Evolutionary conservation across 2,797 vertebrate genomes (phyloP).

Genomic region (Myiotriccus ornatus): DNA sequence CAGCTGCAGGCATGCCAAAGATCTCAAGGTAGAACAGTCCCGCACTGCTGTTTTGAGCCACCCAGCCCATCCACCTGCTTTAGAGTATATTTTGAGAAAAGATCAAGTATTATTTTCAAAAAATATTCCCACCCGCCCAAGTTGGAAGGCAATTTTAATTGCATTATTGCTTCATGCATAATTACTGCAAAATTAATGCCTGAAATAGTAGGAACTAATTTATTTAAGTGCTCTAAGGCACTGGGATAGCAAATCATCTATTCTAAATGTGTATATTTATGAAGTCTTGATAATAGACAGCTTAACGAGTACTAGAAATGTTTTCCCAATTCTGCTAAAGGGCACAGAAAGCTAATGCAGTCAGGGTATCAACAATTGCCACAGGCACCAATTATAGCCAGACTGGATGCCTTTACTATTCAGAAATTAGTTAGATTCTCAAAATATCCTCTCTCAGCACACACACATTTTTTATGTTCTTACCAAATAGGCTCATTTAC

Average conservation of each 20-base stretch:
- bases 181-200: slow-evolving; percentile 55
- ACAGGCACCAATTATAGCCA: slow-evolving; percentile 62
- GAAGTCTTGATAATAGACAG: slow-evolving; percentile 65
- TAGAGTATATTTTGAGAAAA: slow-evolving; percentile 42
- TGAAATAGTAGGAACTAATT: slow-evolving; percentile 58
- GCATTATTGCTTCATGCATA: slow-evolving; percentile 55
- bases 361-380: slow-evolving; percentile 52
- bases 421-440: slow-evolving; percentile 56
- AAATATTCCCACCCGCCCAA: background rate
- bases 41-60: background rate
- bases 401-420: slow-evolving; percentile 14
- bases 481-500: slow-evolving; percentile 27
- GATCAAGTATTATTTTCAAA: slow-evolving; percentile 9
- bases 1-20: slow-evolving; percentile 26
- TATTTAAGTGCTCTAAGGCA: slow-evolving; percentile 67
- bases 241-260: slow-evolving; percentile 34
- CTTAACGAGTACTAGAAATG: slow-evolving; percentile 59
- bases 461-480: slow-evolving; percentile 14
- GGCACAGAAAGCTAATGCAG: slow-evolving; percentile 43
- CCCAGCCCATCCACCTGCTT: slow-evolving; percentile 10
- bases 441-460: slow-evolving; percentile 40
- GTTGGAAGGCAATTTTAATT: slow-evolving; percentile 55
- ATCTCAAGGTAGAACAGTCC: background rate
- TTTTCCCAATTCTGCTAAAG: slow-evolving; percentile 53
- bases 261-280: slow-evolving; percentile 61